Base-by-base conservation (phyloP, 2,888 invertebrate species). In the Dyspetes luteomarginatus region DNA sequence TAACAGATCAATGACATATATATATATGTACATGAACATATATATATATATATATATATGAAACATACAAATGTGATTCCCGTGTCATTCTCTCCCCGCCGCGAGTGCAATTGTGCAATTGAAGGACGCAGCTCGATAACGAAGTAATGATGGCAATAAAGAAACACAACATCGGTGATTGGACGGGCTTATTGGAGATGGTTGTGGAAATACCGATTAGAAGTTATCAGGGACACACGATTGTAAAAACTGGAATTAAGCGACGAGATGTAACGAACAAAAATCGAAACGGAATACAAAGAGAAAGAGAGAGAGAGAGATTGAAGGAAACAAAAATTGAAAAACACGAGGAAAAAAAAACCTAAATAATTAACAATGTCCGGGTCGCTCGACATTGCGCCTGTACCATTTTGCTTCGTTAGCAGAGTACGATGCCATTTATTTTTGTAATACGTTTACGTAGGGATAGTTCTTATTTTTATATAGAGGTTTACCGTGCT, bases 381-480 rank as follows among this genome's bases (percentile, higher is more conserved):
- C 88, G 86, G 89, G 87, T 89, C 87, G 89, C 88, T 89, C 88
- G 90, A 91, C 88, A 90, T 90, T 90, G 89, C 90, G 90, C 90
- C 90, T 91, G 90, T 91, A 91, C 89, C 89, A 91, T 91, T 90
- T 90, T 90, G 91, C 91, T 91, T 91, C 89, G 90, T 91, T 91
- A 91, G 91, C 91, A 91, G 91, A 91, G 90, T 91, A 91, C 90
- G 90, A 91, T 90, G 91, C 91, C 90, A 91, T 91, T 91, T 91
- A 91, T 91, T 91, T 91, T 91, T 91, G 88, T 91, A 91, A 91
- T 91, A 90, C 90, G 91, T 91, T 91, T 91, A 91, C 89, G 91
- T 91, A 91, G 91, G 82, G 84, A 89, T 89, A 89, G 89, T 88
- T 89, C 86, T 89, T 89, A 89, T 89, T 89, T 89, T 89, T 89